Evolutionary conservation across 1,140 invertebrate species (phyloP).

Genomic region (Procambarus clarkii): DNA sequence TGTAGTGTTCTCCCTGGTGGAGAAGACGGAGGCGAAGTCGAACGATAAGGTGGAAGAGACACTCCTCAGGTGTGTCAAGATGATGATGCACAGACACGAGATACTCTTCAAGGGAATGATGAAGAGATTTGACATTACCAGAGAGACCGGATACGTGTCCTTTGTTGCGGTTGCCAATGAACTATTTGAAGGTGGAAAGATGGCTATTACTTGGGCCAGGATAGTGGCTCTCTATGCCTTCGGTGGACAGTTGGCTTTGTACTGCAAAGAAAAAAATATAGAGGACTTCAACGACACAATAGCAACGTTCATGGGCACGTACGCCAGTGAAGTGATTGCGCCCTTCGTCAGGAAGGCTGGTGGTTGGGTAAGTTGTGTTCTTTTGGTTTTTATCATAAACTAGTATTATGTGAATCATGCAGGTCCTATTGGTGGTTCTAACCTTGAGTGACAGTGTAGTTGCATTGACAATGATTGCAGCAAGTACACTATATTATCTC

Average conservation of each 20-base stretch:
- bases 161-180: constrained; percentile 81
- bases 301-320: constrained; percentile 71
- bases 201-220: constrained; percentile 80
- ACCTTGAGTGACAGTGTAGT: too few species aligned
- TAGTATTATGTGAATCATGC: too few species aligned
- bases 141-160: constrained; percentile 78
- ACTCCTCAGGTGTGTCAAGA: constrained; percentile 77
- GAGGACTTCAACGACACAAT: constrained; percentile 71
- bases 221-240: constrained; percentile 81
- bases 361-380: constrained; percentile 76
- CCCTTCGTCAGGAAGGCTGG: constrained; percentile 76
- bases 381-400: too few species aligned
- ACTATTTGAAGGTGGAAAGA: constrained; percentile 76
- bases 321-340: constrained; percentile 76
- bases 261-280: constrained; percentile 77
- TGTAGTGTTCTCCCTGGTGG: constrained; percentile 33
- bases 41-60: constrained; percentile 72
- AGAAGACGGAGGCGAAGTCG: neutral
- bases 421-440: too few species aligned
- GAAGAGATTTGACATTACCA: constrained; percentile 78
- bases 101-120: constrained; percentile 81
- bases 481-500: too few species aligned
- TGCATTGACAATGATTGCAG: too few species aligned
- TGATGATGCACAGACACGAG: constrained; percentile 79
- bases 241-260: constrained; percentile 79